Evolutionary conservation across 2,797 vertebrate species (phyloP), one percentile per base, ranked within the genome.

Genomic region (Coracias cyanogaster): DNA sequence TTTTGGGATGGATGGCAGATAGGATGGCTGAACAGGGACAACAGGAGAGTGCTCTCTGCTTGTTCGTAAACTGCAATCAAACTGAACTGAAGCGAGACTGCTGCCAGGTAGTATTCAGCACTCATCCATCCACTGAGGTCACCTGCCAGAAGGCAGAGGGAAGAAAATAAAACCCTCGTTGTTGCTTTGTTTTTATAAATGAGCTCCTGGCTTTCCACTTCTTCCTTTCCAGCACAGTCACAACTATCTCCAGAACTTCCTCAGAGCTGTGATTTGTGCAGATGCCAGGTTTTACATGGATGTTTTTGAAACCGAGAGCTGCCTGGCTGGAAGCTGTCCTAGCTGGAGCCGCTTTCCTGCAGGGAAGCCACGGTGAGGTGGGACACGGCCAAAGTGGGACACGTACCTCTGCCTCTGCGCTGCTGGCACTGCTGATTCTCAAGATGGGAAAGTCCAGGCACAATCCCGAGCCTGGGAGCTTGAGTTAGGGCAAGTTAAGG

Each of bases 231-330:
- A 94, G 54, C 25, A 71, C 20, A 45, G 73, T 72, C 71, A 65
- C 46, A 93, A 6, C 85, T 91, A 95, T 84, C 82, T 82, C 41
- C 90, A 93, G 88, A 81, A 76, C 82, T 93, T 93, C 87, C 94
- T 91, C 65, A 72, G 51, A 39, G 10, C 46, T 76, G 76, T 39
- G 65, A 69, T 46, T 90, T 91, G 86, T 55, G 33, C 58, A 86
- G 51, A 43, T 17, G 77, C 82, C 80, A 89, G 51, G 22, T 89
- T 92, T 83, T 12, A 51, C 64, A 19, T 52, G 39, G 33, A 77
- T 82, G 71, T 80, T 94, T 96, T 70, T 87, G 69, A 86, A 81
- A 61, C 0, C 0, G 12, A 80, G 45, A 0, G 1, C 48, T 76
- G 45, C 46, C 21, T 0, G 37, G 31, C 39, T 93, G 62, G 86